Evolutionary conservation across 2,113 vertebrate species (phyloP).

Genomic region (Pomatorhinus ruficollis): DNA sequence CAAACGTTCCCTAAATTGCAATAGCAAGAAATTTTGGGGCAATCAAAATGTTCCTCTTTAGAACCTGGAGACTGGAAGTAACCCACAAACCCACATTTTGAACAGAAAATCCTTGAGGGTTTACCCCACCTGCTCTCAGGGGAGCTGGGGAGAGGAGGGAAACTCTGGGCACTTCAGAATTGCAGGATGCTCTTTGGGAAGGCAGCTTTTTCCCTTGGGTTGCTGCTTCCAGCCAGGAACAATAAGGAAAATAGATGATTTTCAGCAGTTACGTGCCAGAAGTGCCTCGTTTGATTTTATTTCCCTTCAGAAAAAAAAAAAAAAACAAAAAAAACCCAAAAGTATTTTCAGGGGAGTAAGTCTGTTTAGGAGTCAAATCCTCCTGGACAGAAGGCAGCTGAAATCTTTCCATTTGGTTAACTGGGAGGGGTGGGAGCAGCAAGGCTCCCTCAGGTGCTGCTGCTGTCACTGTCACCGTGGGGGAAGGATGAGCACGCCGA

Average conservation of each 20-base stretch:
- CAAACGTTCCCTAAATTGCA: background rate
- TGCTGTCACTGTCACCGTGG: background rate
- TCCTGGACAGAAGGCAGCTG: background rate
- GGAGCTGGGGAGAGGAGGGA: background rate
- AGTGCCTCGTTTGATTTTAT: background rate
- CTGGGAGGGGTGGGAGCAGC: background rate
- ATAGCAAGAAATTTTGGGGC: background rate
- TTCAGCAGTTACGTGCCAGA: background rate
- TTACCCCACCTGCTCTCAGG: background rate
- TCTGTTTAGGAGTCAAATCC: background rate
- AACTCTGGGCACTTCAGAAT: background rate
- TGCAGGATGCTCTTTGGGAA: background rate
- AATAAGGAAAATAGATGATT: background rate
- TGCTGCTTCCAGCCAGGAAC: background rate
- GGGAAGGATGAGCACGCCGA: background rate
- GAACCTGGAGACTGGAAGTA: background rate
- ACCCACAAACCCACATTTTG: background rate
- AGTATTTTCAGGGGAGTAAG: background rate
- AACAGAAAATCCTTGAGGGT: background rate
- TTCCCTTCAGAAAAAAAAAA: background rate
- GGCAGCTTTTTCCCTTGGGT: background rate
- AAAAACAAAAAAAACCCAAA: background rate
- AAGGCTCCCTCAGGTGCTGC: background rate
- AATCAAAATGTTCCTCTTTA: background rate
- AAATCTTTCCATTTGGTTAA: background rate